These are phyloP conservation scores for Mirza zaza DNA, from an alignment of 2,113 vertebrate genomes.

Conservation along the genomic window DNA sequence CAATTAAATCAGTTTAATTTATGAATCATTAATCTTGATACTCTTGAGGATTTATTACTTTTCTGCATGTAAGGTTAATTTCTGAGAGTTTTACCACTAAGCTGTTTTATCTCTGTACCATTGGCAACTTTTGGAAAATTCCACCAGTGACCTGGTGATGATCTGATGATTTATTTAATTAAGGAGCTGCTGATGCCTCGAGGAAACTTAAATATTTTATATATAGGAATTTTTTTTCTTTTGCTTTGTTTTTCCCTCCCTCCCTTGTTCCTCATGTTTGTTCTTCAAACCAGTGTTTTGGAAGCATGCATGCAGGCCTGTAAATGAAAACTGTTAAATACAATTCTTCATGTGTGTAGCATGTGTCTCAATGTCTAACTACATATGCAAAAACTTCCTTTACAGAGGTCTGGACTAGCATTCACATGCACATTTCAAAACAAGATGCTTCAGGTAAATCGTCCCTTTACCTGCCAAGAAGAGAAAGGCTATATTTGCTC, in stretches of 20 bases:
- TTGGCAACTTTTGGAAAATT: conserved; percentile 35
- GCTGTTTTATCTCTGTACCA: background rate
- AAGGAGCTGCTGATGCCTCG: conserved; percentile 38
- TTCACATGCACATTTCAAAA: conserved; percentile 58
- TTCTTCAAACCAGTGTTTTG: conserved; percentile 52
- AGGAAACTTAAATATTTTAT: background rate
- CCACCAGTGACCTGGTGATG: background rate
- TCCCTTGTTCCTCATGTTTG: conserved; percentile 24
- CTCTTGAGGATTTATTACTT: background rate
- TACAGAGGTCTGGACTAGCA: conserved; percentile 54
- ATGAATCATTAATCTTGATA: conserved; percentile 21
- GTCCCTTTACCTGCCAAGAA: conserved; percentile 24
- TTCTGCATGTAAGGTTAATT: conserved; percentile 15
- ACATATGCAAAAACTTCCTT: conserved; percentile 40
- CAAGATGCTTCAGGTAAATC: background rate
- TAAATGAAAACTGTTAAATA: conserved; percentile 5
- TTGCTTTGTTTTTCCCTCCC: background rate
- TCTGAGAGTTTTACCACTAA: background rate
- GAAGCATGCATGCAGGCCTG: conserved; percentile 50
- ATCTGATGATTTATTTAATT: conserved; percentile 5
- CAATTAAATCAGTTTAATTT: conserved; percentile 19
- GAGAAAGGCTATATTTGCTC: background rate
- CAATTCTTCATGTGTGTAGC: conserved; percentile 29
- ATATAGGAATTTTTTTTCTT: background rate
- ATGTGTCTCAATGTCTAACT: conserved; percentile 34